phyloP scores from a whole-genome alignment of 2,888 invertebrate genomes.

The Formica aserva region DNA sequence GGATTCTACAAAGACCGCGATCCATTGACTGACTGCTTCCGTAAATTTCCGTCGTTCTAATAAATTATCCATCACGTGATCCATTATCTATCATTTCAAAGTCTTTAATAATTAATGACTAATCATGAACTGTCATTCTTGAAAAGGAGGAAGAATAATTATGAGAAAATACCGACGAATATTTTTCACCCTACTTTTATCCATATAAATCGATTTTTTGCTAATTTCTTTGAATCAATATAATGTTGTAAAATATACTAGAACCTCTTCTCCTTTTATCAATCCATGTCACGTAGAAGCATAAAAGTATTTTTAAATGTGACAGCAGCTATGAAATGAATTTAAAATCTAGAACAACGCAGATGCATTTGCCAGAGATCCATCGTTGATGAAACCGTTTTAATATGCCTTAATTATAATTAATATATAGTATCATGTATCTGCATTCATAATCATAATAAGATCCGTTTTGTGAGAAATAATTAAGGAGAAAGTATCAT shows the following conservation, averaged over 20 bases:
- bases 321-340: constrained; percentile 12
- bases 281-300: neutral
- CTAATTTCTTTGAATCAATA: constrained; percentile 8
- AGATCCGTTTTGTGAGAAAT: neutral
- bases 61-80: constrained; percentile 7
- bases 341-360: constrained; percentile 8
- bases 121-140: neutral
- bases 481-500: neutral
- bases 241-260: constrained; percentile 25
- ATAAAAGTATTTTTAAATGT: constrained; percentile 29
- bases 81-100: neutral
- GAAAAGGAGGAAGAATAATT: neutral
- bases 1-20: constrained; percentile 41
- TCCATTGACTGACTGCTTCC: constrained; percentile 46
- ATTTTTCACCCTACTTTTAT: neutral
- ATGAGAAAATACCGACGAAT: neutral
- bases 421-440: neutral
- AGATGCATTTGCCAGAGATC: constrained; percentile 1
- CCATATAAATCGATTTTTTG: neutral
- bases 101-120: neutral
- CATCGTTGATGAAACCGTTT: neutral
- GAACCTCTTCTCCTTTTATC: neutral
- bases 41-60: constrained; percentile 12
- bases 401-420: neutral
- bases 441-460: neutral